Conservation (phyloP, 2,888 invertebrate genomes). For the Cryptocephalus primarius region DNA sequence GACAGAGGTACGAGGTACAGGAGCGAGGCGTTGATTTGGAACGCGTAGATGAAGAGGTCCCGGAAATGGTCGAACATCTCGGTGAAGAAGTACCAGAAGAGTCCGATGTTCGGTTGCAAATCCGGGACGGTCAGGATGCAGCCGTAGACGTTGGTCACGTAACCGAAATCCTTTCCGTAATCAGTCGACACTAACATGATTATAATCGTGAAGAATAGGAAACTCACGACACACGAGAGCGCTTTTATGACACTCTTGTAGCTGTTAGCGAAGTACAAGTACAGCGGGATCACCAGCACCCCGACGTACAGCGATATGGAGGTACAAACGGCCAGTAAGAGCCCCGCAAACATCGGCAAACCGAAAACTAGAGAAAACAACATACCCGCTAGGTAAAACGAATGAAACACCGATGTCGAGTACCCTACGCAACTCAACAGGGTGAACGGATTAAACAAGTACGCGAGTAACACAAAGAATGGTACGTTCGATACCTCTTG, state of each 20-base stretch:
- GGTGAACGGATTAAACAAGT: conserved; percentile 82
- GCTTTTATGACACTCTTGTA: conserved; percentile 40
- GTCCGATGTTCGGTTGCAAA: conserved; percentile 90
- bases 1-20: conserved; percentile 85
- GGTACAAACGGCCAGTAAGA: conserved; percentile 65
- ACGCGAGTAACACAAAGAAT: conserved; percentile 63
- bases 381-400: conserved; percentile 65
- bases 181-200: conserved; percentile 15
- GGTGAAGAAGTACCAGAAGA: conserved; percentile 99
- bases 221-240: conserved; percentile 22
- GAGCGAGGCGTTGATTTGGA: conserved; percentile 90
- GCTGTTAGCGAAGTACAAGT: conserved; percentile 54
- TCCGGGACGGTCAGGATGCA: conserved; percentile 82
- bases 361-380: conserved; percentile 41
- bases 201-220: conserved; percentile 12
- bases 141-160: conserved; percentile 40
- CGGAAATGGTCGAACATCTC: conserved; percentile 99
- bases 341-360: conserved; percentile 47
- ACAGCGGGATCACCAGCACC: conserved; percentile 70
- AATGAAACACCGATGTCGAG: conserved; percentile 84
- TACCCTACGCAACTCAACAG: conserved; percentile 78
- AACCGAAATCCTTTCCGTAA: conserved; percentile 37
- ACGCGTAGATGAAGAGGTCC: conserved; percentile 86
- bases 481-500: conserved; percentile 50
- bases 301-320: conserved; percentile 77